Evolutionary conservation across 2,113 vertebrate genomes (phyloP), one percentile per base, ranked within the genome.

Genomic region (Neodon shergylaensis): DNA sequence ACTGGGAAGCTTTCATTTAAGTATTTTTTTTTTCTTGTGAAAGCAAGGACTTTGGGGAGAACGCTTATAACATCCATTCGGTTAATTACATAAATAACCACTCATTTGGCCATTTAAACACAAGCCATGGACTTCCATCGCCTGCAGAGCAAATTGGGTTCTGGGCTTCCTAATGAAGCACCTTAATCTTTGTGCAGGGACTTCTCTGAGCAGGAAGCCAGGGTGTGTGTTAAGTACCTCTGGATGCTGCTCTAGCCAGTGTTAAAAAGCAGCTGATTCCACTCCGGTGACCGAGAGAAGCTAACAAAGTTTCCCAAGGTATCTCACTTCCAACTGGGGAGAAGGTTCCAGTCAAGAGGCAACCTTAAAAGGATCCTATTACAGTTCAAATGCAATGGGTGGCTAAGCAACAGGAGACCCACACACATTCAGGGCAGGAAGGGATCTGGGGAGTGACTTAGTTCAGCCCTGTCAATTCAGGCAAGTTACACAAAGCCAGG

Each of bases 301-400:
- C 92, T 95, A 95, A 52, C 89, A 79, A 36, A 79, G 63, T 97
- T 95, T 97, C 92, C 86, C 74, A 90, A 94, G 78, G 4, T 76
- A 72, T 11, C 68, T 94, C 90, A 89, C 54, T 86, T 81, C 79
- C 65, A 79, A 47, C 10, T 94, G 74, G 94, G 78, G 39, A 95
- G 49, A 92, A 95, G 73, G 11, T 70, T 93, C 83, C n/a, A 0
- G 10, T 72, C 89, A 95, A 54, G 66, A 97, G 89, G 54, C 65
- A 63, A 93, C 92, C 92, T 96, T 78, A 63, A 88, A 91, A 96
- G 47, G 39, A 77, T 93, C 47, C 77, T 47, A 44, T 94, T 89
- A 82, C 44, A 78, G 77, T 94, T 95, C 86, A 85, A 24, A 91
- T 47, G 87, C 2, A 28, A 28, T 7, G 31, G 39, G 81, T 74